Conservation (phyloP, 2,113 vertebrate species). For the Salvelinus fontinalis region DNA sequence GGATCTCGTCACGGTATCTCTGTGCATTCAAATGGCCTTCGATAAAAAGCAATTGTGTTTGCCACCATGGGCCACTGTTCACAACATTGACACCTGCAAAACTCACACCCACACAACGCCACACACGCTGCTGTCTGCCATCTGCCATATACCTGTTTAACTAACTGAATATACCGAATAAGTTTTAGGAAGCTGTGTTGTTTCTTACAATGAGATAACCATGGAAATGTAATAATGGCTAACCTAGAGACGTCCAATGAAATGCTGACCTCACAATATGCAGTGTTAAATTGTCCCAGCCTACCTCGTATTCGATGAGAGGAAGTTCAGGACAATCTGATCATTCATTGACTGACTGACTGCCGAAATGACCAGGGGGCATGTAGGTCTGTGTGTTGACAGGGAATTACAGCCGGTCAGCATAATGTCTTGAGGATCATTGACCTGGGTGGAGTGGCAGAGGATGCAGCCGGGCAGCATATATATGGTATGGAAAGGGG, state of each 20-base stretch:
- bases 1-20: too few relatives aligned
- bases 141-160: too few relatives aligned
- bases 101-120: too few relatives aligned
- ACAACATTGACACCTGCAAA: too few relatives aligned
- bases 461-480: too few relatives aligned
- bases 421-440: conserved; percentile 50
- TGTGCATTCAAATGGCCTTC: too few relatives aligned
- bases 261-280: conserved; percentile 48
- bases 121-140: too few relatives aligned
- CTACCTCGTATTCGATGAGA: neutral
- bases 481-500: too few relatives aligned
- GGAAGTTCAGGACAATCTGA: conserved; percentile 3
- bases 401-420: conserved; percentile 54
- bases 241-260: neutral
- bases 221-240: neutral
- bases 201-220: neutral
- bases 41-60: too few relatives aligned
- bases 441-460: conserved; percentile 13
- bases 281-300: conserved; percentile 7
- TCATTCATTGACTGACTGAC: conserved; percentile 35
- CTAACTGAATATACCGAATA: too few relatives aligned
- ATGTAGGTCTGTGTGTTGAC: conserved; percentile 17
- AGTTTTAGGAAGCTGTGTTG: neutral
- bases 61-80: too few relatives aligned
- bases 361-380: neutral